phyloP scores from a whole-genome alignment of 1,140 invertebrate species.

The Nylanderia fulva region DNA sequence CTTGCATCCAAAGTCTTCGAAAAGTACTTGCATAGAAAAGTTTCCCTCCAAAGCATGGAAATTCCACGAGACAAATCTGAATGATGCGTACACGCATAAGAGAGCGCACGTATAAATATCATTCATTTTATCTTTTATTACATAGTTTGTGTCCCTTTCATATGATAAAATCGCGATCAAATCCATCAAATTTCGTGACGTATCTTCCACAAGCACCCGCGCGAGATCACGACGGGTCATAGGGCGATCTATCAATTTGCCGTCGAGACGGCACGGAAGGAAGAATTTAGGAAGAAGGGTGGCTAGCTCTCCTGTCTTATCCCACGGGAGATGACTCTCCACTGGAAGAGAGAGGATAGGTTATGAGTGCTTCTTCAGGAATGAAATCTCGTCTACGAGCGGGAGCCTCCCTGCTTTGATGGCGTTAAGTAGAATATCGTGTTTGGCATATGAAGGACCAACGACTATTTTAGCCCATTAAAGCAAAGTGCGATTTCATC shows the following conservation, averaged over 20 bases:
- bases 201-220: constrained; percentile 38
- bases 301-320: constrained; percentile 35
- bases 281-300: constrained; percentile 53
- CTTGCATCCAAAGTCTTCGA: neutral
- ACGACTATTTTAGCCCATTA: constrained; percentile 23
- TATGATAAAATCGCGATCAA: constrained; percentile 37
- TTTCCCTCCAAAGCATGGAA: constrained; percentile 19
- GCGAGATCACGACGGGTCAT: constrained; percentile 36
- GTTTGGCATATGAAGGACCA: constrained; percentile 81
- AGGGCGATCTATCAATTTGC: constrained; percentile 73
- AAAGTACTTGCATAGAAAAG: constrained; percentile 18
- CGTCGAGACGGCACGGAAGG: constrained; percentile 21
- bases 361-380: constrained; percentile 61
- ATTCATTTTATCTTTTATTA: constrained; percentile 57
- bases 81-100: constrained; percentile 25
- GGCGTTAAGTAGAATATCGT: constrained; percentile 83
- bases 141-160: constrained; percentile 46
- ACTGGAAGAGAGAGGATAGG: constrained; percentile 55
- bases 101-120: constrained; percentile 33
- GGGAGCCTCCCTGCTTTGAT: constrained; percentile 49
- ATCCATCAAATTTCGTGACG: constrained; percentile 62
- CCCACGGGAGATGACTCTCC: constrained; percentile 54
- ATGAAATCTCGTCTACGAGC: constrained; percentile 12
- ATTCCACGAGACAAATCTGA: neutral
- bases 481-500: constrained; percentile 7